Conservation (phyloP, 2,797 vertebrate genomes). For the Eleutherodactylus coqui region DNA sequence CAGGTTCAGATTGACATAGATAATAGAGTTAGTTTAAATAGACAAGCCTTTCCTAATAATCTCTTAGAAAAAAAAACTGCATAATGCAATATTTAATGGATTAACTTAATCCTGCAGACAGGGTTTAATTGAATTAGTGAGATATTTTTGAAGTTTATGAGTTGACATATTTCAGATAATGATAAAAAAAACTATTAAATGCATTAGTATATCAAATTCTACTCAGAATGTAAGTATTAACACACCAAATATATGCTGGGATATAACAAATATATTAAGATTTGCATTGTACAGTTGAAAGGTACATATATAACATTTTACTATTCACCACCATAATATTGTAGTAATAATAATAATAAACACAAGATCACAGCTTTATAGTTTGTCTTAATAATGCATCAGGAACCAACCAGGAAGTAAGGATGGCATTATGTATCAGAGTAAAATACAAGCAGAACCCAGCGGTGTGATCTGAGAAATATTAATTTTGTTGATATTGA, state of each 20-base stretch:
- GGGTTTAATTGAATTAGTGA: neutral
- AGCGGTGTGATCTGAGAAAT: no score
- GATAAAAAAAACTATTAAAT: neutral
- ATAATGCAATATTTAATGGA: neutral
- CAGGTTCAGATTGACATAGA: constrained; percentile 8
- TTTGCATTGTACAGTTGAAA: no score
- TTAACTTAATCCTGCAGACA: neutral
- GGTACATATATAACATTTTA: no score
- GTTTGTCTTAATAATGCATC: no score
- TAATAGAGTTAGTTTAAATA: neutral
- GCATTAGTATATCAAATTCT: neutral
- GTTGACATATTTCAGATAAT: neutral
- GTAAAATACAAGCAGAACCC: no score
- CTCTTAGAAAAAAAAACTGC: neutral
- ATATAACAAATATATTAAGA: neutral
- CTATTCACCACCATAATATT: no score
- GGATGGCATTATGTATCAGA: no score
- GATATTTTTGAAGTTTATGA: neutral
- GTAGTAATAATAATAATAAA: no score
- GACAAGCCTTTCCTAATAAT: neutral
- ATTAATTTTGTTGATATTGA: no score
- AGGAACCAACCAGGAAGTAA: no score
- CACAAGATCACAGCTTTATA: no score
- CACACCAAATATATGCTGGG: neutral
- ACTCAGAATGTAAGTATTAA: neutral